Conservation (phyloP, 2,113 vertebrate genomes). For the Oncorhynchus nerka region DNA sequence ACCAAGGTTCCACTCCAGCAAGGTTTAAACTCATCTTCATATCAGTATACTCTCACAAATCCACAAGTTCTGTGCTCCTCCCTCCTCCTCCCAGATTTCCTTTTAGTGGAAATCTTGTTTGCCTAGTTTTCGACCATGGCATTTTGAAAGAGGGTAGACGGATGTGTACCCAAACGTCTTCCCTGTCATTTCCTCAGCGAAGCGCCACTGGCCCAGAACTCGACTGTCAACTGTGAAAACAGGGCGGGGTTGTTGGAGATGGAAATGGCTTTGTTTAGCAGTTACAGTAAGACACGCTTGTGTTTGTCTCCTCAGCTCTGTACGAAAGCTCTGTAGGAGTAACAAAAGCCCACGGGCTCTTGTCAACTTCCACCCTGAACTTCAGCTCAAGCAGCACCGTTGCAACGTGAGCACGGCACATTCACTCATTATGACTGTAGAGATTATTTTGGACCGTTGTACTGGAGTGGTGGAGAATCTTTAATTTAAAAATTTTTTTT, state of each 20-base stretch:
- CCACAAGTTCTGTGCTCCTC: conserved; percentile 3
- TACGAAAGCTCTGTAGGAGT: neutral
- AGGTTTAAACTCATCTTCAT: too few species aligned
- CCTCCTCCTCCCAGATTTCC: conserved; percentile 17
- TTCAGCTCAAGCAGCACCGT: neutral
- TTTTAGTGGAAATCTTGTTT: conserved; percentile 52
- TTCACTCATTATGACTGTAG: neutral
- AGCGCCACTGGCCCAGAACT: conserved; percentile 48
- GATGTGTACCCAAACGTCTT: conserved; percentile 38
- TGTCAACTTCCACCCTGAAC: too few species aligned
- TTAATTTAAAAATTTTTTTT: neutral
- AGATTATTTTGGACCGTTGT: neutral
- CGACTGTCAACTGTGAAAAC: conserved; percentile 56
- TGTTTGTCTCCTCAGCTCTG: conserved; percentile 30
- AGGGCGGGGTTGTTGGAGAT: conserved; percentile 33
- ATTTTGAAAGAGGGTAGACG: conserved; percentile 36
- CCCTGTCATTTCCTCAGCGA: conserved; percentile 17
- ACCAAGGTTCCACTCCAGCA: too few species aligned
- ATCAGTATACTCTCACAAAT: neutral
- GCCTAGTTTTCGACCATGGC: conserved; percentile 57
- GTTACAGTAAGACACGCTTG: conserved; percentile 45
- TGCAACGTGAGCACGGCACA: neutral
- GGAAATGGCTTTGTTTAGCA: conserved; percentile 27
- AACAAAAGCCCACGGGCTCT: neutral
- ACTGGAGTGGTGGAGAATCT: conserved; percentile 2